phyloP scores from a whole-genome alignment of 2,888 invertebrate species.

The Lamproptera curius region DNA sequence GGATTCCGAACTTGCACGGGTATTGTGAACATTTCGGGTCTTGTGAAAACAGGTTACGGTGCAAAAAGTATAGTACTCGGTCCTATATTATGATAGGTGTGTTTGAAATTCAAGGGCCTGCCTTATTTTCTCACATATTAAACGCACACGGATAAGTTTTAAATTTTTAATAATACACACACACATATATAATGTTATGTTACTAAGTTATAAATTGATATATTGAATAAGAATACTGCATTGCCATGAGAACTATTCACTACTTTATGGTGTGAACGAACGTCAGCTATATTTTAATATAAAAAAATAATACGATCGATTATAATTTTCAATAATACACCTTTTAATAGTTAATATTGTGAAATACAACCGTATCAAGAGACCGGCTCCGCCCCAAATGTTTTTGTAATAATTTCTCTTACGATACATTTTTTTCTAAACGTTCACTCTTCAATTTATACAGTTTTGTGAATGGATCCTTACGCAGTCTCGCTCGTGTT shows the following conservation, averaged over 20 bases:
- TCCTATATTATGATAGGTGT: conserved; percentile 52
- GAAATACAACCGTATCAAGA: conserved; percentile 67
- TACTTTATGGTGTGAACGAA: too few species aligned
- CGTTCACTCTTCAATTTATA: conserved; percentile 66
- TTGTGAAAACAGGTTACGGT: conserved; percentile 54
- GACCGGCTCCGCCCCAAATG: conserved; percentile 40
- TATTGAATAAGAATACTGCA: too few species aligned
- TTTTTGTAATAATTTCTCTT: conserved; percentile 44
- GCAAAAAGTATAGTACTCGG: neutral
- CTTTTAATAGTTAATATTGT: conserved; percentile 72
- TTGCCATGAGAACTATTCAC: too few species aligned
- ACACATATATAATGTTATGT: too few species aligned
- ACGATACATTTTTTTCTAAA: conserved; percentile 31
- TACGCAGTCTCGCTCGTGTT: conserved; percentile 67
- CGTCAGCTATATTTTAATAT: too few species aligned
- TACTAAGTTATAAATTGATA: too few species aligned
- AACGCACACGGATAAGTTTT: too few species aligned
- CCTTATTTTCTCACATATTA: too few species aligned
- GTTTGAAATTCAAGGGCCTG: conserved; percentile 30
- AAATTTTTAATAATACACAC: too few species aligned
- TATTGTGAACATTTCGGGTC: conserved; percentile 63
- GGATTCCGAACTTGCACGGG: conserved; percentile 46
- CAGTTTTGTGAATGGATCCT: conserved; percentile 63
- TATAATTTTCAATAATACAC: conserved; percentile 57
- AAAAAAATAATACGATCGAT: conserved; percentile 61